phyloP scores from a whole-genome alignment of 2,113 vertebrate genomes.

The Falco punctatus region DNA sequence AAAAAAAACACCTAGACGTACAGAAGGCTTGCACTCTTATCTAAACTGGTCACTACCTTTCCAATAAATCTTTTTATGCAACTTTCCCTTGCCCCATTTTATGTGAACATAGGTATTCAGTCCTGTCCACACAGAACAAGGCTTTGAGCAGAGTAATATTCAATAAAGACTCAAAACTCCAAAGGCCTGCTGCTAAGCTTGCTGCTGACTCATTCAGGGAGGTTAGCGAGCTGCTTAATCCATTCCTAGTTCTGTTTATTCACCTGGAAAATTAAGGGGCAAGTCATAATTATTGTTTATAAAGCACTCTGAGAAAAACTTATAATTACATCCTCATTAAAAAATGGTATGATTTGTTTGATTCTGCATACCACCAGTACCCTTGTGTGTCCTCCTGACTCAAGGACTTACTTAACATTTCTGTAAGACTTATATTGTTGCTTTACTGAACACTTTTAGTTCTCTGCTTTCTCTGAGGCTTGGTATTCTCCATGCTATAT shows the following conservation, averaged over 20 bases:
- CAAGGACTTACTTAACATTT: neutral
- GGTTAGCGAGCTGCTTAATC: neutral
- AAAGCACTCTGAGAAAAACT: neutral
- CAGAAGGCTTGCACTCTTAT: neutral
- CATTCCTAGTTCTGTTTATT: slow-evolving; percentile 10
- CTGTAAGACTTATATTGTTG: neutral
- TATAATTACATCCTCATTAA: neutral
- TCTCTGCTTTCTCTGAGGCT: neutral
- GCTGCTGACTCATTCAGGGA: neutral
- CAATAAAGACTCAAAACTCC: neutral
- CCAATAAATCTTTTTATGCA: neutral
- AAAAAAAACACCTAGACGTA: neutral
- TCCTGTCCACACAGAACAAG: neutral
- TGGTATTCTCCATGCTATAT: neutral
- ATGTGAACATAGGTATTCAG: neutral
- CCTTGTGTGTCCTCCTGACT: neutral
- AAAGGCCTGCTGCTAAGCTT: neutral
- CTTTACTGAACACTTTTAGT: neutral
- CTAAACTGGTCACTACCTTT: neutral
- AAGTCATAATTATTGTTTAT: neutral
- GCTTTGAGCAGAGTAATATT: neutral
- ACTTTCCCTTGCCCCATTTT: neutral
- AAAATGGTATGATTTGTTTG: neutral
- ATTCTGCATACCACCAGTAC: neutral
- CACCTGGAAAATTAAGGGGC: neutral